Conservation (phyloP, 92 coral and sea anemone species). For the Epizoanthus stellaris region DNA sequence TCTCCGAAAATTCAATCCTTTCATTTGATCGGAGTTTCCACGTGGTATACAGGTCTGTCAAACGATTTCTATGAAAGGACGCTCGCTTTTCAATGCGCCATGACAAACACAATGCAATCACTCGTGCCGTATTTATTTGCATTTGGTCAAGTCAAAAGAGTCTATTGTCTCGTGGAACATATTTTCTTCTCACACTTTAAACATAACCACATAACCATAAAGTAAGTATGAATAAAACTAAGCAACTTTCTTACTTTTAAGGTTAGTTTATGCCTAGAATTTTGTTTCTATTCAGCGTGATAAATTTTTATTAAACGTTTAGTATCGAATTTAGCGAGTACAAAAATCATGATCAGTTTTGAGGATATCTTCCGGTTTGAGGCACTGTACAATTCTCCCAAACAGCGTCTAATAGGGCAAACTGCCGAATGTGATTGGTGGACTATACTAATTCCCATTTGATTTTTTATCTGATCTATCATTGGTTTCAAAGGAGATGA, state of each 20-base stretch:
- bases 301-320: background rate
- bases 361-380: constrained; percentile 15
- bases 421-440: constrained; percentile 30
- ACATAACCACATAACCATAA: constrained; percentile 34
- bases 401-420: constrained; percentile 33
- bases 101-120: constrained; percentile 19
- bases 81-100: constrained; percentile 34
- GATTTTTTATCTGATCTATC: constrained; percentile 32
- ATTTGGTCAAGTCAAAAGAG: constrained; percentile 41
- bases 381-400: constrained; percentile 39
- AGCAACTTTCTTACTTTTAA: background rate
- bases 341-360: background rate
- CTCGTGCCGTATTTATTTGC: constrained; percentile 46
- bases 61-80: constrained; percentile 23
- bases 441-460: constrained; percentile 24
- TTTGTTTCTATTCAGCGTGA: background rate
- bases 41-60: constrained; percentile 30
- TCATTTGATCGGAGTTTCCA: constrained; percentile 2
- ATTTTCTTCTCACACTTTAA: constrained; percentile 33
- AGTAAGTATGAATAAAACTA: constrained; percentile 1
- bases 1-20: background rate
- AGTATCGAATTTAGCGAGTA: background rate
- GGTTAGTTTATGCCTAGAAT: background rate
- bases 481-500: constrained; percentile 33
- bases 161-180: constrained; percentile 32